phyloP scores from a whole-genome alignment of 37 sponge, comb jelly and placozoan genomes.

The Beroe forskalii region DNA sequence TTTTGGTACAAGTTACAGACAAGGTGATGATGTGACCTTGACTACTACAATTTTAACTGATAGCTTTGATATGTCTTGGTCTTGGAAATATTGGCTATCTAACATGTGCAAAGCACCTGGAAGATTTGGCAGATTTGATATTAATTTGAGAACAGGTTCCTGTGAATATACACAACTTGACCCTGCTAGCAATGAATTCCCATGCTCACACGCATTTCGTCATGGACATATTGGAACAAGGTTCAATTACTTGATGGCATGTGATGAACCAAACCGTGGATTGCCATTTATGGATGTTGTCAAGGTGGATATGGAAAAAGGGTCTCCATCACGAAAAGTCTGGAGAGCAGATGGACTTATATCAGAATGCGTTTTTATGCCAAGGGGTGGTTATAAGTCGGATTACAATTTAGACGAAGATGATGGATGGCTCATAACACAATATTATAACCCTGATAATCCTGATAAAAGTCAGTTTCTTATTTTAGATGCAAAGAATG shows the following conservation, averaged over 20 bases:
- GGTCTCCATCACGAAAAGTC: slow-evolving; percentile 70
- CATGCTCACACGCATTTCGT: slow-evolving; percentile 49
- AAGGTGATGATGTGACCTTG: neutral
- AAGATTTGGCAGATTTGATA: neutral
- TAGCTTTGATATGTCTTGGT: slow-evolving; percentile 29
- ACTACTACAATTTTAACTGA: neutral
- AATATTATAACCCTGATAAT: slow-evolving; percentile 78
- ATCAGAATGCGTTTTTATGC: slow-evolving; percentile 87
- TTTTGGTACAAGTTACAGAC: slow-evolving; percentile 13
- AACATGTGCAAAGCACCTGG: slow-evolving; percentile 62
- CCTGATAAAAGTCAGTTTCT: slow-evolving; percentile 80
- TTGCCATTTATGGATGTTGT: slow-evolving; percentile 89
- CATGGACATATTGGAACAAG: slow-evolving; percentile 71
- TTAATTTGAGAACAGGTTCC: neutral
- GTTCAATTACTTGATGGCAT: slow-evolving; percentile 89
- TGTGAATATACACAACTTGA: neutral
- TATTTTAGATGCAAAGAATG: slow-evolving; percentile 77
- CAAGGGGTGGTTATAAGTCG: slow-evolving; percentile 70
- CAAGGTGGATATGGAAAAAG: slow-evolving; percentile 69
- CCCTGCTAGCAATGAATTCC: slow-evolving; percentile 31
- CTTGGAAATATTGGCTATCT: slow-evolving; percentile 13
- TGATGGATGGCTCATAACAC: slow-evolving; percentile 83
- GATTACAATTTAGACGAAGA: slow-evolving; percentile 74
- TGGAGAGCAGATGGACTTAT: slow-evolving; percentile 86
- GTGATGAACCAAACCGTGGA: slow-evolving; percentile 76